Evolutionary conservation across 2,113 vertebrate genomes (phyloP).

Genomic region (Prionailurus bengalensis): DNA sequence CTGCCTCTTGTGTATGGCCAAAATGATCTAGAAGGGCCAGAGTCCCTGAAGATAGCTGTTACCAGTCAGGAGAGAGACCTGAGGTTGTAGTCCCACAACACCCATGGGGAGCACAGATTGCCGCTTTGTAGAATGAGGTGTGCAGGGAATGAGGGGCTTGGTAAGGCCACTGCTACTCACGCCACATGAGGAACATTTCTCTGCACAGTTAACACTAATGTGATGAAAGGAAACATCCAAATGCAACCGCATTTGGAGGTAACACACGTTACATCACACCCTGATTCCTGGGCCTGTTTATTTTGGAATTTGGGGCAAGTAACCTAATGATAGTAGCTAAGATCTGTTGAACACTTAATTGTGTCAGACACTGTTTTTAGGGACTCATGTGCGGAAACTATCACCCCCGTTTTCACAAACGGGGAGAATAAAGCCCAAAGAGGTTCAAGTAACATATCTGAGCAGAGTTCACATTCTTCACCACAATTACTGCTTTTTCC

Average conservation of each 20-base stretch:
- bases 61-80: not conserved
- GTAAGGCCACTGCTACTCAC: not conserved
- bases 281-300: not conserved
- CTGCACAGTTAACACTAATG: not conserved
- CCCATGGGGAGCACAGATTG: rapidly evolving
- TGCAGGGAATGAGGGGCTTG: not conserved
- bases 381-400: not conserved
- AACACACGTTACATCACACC: not conserved
- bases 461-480: not conserved
- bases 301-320: not conserved
- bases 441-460: not conserved
- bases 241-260: rapidly evolving
- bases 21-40: not conserved
- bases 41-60: not conserved
- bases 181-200: rapidly evolving
- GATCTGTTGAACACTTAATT: not conserved
- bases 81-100: rapidly evolving
- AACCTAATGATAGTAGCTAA: not conserved
- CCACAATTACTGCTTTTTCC: not conserved
- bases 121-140: not conserved
- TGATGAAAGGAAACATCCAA: not conserved
- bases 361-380: not conserved
- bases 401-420: not conserved
- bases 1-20: no score
- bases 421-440: not conserved